Conservation (phyloP, 2,888 invertebrate genomes). For the Luperina testacea region DNA sequence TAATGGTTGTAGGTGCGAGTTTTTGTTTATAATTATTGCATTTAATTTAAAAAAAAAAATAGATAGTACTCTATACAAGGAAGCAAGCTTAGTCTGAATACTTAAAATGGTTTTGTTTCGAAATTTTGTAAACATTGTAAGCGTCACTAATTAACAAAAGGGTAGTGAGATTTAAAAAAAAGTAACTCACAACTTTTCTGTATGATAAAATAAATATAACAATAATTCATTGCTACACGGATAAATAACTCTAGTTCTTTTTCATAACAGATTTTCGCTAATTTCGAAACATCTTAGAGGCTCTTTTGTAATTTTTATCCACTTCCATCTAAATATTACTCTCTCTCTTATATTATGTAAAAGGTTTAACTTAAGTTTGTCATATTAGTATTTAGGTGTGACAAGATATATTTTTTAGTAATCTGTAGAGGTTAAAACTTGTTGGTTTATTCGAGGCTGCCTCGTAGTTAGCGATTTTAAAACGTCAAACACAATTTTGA, state of each 20-base stretch:
- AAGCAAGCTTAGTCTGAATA: not conserved
- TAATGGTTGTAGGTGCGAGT: conserved; percentile 19
- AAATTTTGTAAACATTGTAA: not conserved
- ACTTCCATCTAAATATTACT: conserved; percentile 1
- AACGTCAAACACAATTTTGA: not conserved
- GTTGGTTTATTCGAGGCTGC: conserved; percentile 31
- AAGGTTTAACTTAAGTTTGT: conserved; percentile 35
- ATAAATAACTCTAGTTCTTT: not conserved
- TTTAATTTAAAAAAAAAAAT: conserved; percentile 17
- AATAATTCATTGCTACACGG: not conserved
- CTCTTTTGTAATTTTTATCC: conserved; percentile 13
- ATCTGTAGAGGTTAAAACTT: conserved; percentile 26
- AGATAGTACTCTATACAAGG: too few relatives aligned
- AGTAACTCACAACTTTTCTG: not conserved
- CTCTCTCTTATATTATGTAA: conserved; percentile 12
- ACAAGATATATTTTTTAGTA: conserved; percentile 33
- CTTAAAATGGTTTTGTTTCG: not conserved
- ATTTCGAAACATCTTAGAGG: not conserved
- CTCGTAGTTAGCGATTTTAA: conserved; percentile 1
- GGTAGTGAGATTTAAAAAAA: not conserved
- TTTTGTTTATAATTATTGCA: conserved; percentile 33
- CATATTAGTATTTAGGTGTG: conserved; percentile 37
- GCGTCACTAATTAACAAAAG: not conserved
- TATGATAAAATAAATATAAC: not conserved
- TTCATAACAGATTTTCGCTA: not conserved